Evolutionary conservation across 2,888 invertebrate genomes (phyloP).

Genomic region (Aelia acuminata): DNA sequence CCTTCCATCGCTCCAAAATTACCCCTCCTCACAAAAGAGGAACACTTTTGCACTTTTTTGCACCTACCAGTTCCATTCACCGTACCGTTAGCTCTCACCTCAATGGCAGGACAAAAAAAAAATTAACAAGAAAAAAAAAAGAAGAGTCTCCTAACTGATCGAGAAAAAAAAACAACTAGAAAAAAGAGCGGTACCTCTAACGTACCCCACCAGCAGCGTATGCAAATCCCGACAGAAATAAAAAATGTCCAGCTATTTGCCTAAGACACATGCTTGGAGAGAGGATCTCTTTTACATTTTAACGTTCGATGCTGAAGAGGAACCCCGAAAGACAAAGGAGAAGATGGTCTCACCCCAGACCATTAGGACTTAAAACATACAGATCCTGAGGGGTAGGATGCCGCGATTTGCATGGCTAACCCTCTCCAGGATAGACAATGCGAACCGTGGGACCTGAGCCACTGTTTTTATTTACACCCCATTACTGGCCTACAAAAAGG

Average conservation of each 20-base stretch:
- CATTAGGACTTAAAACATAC: constrained; percentile 44
- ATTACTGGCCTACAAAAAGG: constrained; percentile 17
- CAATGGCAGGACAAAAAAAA: constrained; percentile 18
- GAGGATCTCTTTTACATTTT: constrained; percentile 31
- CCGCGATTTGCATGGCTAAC: constrained; percentile 33
- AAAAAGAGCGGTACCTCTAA: background rate
- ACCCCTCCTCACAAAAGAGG: constrained; percentile 2
- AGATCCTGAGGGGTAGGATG: background rate
- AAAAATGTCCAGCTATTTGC: constrained; percentile 32
- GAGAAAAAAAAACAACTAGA: background rate
- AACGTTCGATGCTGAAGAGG: constrained; percentile 4
- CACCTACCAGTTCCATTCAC: constrained; percentile 16
- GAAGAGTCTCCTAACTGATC: background rate
- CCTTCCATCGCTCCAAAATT: constrained; percentile 13
- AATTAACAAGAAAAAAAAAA: constrained; percentile 20
- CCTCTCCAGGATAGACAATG: constrained; percentile 23
- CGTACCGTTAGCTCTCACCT: background rate
- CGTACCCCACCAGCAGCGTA: constrained; percentile 3
- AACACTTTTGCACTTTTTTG: constrained; percentile 10
- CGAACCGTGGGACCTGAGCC: constrained; percentile 20
- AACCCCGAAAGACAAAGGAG: background rate
- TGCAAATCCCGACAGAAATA: constrained; percentile 21
- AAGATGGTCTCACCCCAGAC: constrained; percentile 40
- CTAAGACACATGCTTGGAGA: constrained; percentile 28
- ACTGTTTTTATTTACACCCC: constrained; percentile 51